Base-by-base conservation (phyloP, 2,113 vertebrate genomes). In the Gymnarchus niloticus region DNA sequence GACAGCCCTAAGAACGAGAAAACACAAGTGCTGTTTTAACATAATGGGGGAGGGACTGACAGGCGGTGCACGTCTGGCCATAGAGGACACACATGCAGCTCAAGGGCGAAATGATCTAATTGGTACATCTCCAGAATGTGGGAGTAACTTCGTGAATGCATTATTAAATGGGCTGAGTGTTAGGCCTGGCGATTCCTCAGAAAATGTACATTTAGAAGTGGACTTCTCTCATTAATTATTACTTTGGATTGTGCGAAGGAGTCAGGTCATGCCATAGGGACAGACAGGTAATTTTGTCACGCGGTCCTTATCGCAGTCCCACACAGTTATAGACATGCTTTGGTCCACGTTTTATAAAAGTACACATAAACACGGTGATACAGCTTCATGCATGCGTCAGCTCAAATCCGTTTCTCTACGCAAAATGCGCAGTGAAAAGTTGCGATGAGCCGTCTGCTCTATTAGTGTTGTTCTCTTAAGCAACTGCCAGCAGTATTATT, bases 41-140 rank as follows among this genome's bases (percentile, higher is more conserved):
- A 49, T 51, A 65, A 48, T 84, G 57, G 17, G 21, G 59, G 65
- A 59, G 57, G 57, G 46, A 84, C 83, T n/a, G 56, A n/a, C 83
- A 69, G 83, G 48, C 57, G 21, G 57, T 84, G 41, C 57, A 25
- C 41, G 59, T 84, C 33, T 84, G 83, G n/a, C 83, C 23, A 10
- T 28, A 84, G 57, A 84, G 83, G 83, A 65, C 83, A 69, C 52
- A 56, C 19, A 83, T 83, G 54, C 56, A 23, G 25, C 54, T 52
- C 28, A 52, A 28, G 83, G 57, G 23, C 54, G n/a, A 76, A 76
- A 76, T 21, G 9, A 51, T 54, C 48, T 41, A 19, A 73, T 28
- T 54, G 10, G 25, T 37, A 7, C 83, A 41, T 49, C 49, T 84
- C 6, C 23, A 41, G 28, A 41, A 33, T 56, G 84, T 44, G 19